Evolutionary conservation across 2,888 invertebrate species (phyloP), one percentile per base, ranked within the genome.

Genomic region (Meta bourneti): DNA sequence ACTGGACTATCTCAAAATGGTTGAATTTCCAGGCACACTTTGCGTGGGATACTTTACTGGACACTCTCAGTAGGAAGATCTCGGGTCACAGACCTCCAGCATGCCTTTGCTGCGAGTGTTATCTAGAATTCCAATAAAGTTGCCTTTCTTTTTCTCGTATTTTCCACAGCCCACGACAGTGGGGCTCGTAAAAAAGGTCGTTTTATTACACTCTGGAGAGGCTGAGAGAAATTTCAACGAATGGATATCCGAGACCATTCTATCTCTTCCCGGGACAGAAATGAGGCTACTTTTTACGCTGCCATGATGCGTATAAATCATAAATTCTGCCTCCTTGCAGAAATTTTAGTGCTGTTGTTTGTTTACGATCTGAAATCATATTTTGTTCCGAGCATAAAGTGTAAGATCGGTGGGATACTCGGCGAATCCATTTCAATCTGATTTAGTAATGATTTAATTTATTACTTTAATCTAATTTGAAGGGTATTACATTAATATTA

Each of bases 61-160:
- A 8, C 61, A 61, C 61, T 7, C 16, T 61, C 61, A 16, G 61
- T 61, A 61, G 61, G 61, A 61, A 8, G 34, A 34, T 34, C 34
- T 34, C 34, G 34, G 34, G 61, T 16, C 9, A 7, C 61, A 16
- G 11, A 61, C 13, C 16, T 61, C 61, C 11, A 16, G 8, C 13
- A 61, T 16, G 7, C 61, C 61, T 61, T 9, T 61, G 9, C 8
- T 16, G 16, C 13, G 61, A 61, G 61, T 9, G 8, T 61, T 61
- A 61, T 61, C 61, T 61, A 61, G 61, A 61, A 61, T 61, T 61
- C 61, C 61, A 61, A 61, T 61, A 61, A 61, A 61, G 61, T 61
- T 61, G 61, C 61, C 16, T 61, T 61, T 61, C 61, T 61, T 61
- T 61, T 61, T 34, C 34, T 34, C 34, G 34, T 34, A 34, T 34